Base-by-base conservation (phyloP, 2,888 invertebrate genomes). In the Ernsta delagoae region DNA sequence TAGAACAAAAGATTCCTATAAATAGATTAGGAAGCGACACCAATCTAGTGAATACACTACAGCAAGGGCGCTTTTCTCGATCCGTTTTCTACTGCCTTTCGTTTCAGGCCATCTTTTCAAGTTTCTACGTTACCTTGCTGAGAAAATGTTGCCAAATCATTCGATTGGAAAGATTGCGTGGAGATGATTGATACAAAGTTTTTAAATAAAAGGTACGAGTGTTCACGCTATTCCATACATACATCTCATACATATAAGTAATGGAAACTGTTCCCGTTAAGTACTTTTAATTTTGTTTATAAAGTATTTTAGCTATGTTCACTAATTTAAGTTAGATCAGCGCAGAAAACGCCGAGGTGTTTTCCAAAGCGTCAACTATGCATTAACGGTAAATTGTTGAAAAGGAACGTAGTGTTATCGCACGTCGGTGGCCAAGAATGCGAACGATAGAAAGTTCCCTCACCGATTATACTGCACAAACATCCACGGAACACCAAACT, bases 341-440 rank as follows among this genome's bases (percentile, higher is more conserved):
- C 36, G 31, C 12, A 66, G 31, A 54, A 41, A 60, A 5, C 8
- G 36, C 66, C 24, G 24, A 6, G 24, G 45, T 45, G 48, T 61
- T 60, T 53, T 41, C 53, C 57, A 53, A 65, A 54, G 60, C 57
- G 34, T 61, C 65, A 77, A 61, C 56, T 67, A 56, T 67, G 83
- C 81, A 83, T 83, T 80, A 77, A 79, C 78, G 77, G 81, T 77
- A 79, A 85, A 88, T 89, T 87, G 85, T 89, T 88, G 79, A 79
- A 81, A 83, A 86, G 86, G 86, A 83, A 88, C 83, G 87, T 83
- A 83, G 75, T 87, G 86, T 88, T 89, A 87, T 91, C 86, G 85
- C 89, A 88, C 86, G 86, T 82, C 80, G 79, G 79, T 75, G 83
- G 75, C 77, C 80, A 86, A 84, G 89, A 89, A 92, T 92, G 89